Percentiles rank a stretch among this genome's conserved stretches.
These are phyloP conservation scores for Pholis gunnellus DNA, from an alignment of 2,113 vertebrate species.

Conservation along the genomic window DNA sequence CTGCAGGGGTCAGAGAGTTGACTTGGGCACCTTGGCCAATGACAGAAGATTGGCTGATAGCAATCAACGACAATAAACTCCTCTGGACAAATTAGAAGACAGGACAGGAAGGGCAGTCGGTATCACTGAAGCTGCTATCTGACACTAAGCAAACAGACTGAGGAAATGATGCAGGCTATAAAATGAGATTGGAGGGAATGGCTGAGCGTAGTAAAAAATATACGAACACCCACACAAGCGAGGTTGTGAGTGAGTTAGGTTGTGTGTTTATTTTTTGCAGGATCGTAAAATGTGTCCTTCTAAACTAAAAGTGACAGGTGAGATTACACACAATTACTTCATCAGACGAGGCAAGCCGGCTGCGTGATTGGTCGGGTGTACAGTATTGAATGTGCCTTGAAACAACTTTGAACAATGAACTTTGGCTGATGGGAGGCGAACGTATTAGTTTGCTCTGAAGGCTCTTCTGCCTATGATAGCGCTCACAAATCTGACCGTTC, in stretches of 20 bases:
- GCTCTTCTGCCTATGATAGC: neutral
- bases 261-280: neutral
- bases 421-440: neutral
- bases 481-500: neutral
- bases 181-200: slow-evolving; percentile 33
- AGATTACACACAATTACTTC: neutral
- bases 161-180: slow-evolving; percentile 50
- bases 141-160: slow-evolving; percentile 42
- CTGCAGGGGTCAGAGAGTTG: slow-evolving; percentile 48
- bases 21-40: slow-evolving; percentile 38
- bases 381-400: neutral
- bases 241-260: neutral
- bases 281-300: neutral
- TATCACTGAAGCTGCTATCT: slow-evolving; percentile 33
- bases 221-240: slow-evolving; percentile 17
- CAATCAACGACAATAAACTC: slow-evolving; percentile 51
- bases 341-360: neutral
- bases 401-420: neutral
- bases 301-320: neutral
- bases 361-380: too few species aligned
- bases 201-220: slow-evolving; percentile 13
- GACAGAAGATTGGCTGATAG: slow-evolving; percentile 41
- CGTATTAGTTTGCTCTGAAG: neutral
- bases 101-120: slow-evolving; percentile 8
- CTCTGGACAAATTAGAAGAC: slow-evolving; percentile 40